Conservation (phyloP, 2,888 invertebrate genomes). For the Hirtodrosophila cameraria region DNA sequence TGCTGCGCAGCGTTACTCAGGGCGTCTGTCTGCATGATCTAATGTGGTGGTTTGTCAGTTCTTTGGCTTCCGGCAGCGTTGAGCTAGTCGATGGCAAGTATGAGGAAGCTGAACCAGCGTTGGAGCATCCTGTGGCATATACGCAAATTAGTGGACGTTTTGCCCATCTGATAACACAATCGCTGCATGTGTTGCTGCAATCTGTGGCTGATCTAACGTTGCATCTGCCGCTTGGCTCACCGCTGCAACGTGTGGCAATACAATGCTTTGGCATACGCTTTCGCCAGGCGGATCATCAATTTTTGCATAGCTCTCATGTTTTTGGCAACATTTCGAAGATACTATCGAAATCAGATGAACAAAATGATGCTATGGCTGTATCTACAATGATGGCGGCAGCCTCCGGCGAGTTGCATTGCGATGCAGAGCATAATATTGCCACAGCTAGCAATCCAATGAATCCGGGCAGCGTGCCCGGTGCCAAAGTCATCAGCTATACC, state of each 20-base stretch:
- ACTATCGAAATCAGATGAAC: slow-evolving; percentile 95
- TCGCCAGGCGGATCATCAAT: slow-evolving; percentile 94
- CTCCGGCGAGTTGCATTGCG: slow-evolving; percentile 69
- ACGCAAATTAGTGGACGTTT: slow-evolving; percentile 90
- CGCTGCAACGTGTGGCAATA: slow-evolving; percentile 95
- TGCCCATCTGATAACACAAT: slow-evolving; percentile 88
- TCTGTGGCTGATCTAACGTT: slow-evolving; percentile 97
- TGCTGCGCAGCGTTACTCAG: slow-evolving; percentile 95
- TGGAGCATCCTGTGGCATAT: slow-evolving; percentile 92
- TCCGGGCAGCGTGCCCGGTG: slow-evolving; percentile 51
- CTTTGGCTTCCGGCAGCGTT: slow-evolving; percentile 87
- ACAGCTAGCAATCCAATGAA: slow-evolving; percentile 18
- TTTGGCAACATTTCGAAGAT: slow-evolving; percentile 98
- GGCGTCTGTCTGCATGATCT: slow-evolving; percentile 96
- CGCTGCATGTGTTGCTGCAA: slow-evolving; percentile 94
- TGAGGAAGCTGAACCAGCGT: slow-evolving; percentile 79
- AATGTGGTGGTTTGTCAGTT: slow-evolving; percentile 97
- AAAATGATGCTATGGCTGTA: slow-evolving; percentile 84
- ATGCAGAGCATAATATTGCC: slow-evolving; percentile 78
- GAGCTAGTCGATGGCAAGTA: slow-evolving; percentile 81
- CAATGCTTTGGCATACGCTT: slow-evolving; percentile 97
- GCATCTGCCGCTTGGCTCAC: slow-evolving; percentile 92
- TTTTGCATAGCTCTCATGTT: slow-evolving; percentile 94
- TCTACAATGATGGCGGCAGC: slow-evolving; percentile 76
- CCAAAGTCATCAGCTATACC: slow-evolving; percentile 79